Evolutionary conservation across 2,113 vertebrate genomes (phyloP).

Genomic region (Turdus rufiventris): DNA sequence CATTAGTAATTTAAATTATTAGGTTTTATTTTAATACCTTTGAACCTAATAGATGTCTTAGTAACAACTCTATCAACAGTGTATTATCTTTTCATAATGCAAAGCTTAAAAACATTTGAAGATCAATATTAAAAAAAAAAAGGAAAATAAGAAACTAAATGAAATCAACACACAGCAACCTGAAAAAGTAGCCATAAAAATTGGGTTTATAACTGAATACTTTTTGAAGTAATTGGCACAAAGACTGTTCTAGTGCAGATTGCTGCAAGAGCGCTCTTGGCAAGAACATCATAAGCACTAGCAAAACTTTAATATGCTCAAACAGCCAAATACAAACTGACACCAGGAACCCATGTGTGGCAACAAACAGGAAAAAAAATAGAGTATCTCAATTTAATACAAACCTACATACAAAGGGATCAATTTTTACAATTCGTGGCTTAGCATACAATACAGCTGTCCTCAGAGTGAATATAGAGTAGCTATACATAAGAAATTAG

Average conservation of each 20-base stretch:
- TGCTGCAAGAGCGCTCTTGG: constrained; percentile 86
- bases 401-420: constrained; percentile 82
- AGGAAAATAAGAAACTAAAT: constrained; percentile 61
- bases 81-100: constrained; percentile 27
- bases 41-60: constrained; percentile 17
- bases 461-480: constrained; percentile 80
- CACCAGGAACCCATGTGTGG: constrained; percentile 76
- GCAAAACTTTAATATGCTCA: constrained; percentile 85
- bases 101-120: constrained; percentile 46
- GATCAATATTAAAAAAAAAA: constrained; percentile 57
- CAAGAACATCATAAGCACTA: constrained; percentile 85
- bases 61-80: constrained; percentile 30
- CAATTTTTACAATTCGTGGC: constrained; percentile 81
- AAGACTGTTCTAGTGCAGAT: constrained; percentile 74
- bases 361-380: constrained; percentile 69
- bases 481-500: constrained; percentile 86
- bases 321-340: constrained; percentile 86
- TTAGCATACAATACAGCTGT: constrained; percentile 78
- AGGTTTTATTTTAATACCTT: constrained; percentile 16
- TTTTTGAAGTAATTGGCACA: constrained; percentile 84
- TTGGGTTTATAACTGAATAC: constrained; percentile 72
- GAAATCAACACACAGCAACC: constrained; percentile 71
- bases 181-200: constrained; percentile 72
- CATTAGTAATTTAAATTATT: constrained; percentile 30
- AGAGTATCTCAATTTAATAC: constrained; percentile 83